Evolutionary conservation across 2,888 invertebrate species (phyloP), one percentile per base, ranked within the genome.

Genomic region (Parthenolecanium corni): DNA sequence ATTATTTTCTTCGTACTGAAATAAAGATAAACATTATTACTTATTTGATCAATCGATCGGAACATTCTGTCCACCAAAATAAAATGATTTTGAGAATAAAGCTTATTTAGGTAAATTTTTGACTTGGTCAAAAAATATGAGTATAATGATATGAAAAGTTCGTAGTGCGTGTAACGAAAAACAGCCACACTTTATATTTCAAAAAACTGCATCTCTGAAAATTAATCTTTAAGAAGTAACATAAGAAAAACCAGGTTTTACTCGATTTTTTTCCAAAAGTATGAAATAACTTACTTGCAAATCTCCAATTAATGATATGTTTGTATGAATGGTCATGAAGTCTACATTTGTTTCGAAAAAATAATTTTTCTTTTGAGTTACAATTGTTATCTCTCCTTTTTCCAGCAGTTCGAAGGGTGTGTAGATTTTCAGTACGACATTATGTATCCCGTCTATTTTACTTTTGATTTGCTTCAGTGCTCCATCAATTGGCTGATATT

Each of bases 1-100:
- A 69, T 82, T 82, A 3, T 79, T 80, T 14, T 83, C 82, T 62
- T 84, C 83, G 20, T 80, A 71, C 79, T 80, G 71, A 61, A 71
- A 73, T 56, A 68, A 65, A 67, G 38, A 18, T 31, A 23, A 25
- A 6, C 36, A 62, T 14, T 23, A 20, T 36, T 52, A 38, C 18
- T 25, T n/a, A n/a, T n/a, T n/a, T 6, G 6, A 42, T 23, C 40
- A 52, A 3, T 54, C 16, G 14, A 2, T 36, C 21, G 14, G 12
- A 31, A 20, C 14, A 5, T 24, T 25, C 18, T n/a, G n/a, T n/a
- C n/a, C n/a, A n/a, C n/a, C n/a, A n/a, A n/a, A n/a, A n/a, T n/a
- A n/a, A n/a, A n/a, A n/a, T n/a, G n/a, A n/a, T n/a, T n/a, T n/a
- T n/a, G n/a, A n/a, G n/a, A n/a, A n/a, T n/a, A n/a, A n/a, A n/a